Evolutionary conservation across 1,140 invertebrate species (phyloP).

Genomic region (Zaprionus inermis): DNA sequence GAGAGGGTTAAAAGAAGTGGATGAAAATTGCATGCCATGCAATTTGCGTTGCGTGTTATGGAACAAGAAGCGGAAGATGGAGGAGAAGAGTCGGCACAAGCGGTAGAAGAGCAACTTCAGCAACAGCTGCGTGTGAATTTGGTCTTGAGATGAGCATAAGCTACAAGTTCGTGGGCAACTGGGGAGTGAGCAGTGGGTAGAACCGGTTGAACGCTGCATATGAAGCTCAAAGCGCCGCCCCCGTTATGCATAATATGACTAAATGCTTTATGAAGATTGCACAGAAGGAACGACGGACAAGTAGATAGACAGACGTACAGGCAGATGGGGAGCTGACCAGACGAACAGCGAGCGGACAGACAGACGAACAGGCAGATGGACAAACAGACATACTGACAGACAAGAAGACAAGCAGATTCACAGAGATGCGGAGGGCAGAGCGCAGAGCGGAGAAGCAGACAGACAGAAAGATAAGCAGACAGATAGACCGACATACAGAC

Average conservation of each 20-base stretch:
- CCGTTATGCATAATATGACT: slow-evolving; percentile 25
- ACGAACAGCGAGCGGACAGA: too few species aligned
- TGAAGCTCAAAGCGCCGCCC: neutral
- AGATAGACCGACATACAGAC: neutral
- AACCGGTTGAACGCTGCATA: slow-evolving; percentile 10
- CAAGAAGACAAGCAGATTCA: too few species aligned
- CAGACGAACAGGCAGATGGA: too few species aligned
- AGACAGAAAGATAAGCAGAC: neutral
- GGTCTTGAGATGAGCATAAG: slow-evolving; percentile 3
- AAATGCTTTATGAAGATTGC: slow-evolving; percentile 10
- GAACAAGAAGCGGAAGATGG: neutral
- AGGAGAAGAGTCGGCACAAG: slow-evolving; percentile 5
- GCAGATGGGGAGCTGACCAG: too few species aligned
- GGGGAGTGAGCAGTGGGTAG: too few species aligned
- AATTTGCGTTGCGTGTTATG: slow-evolving; percentile 40
- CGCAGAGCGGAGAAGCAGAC: too few species aligned
- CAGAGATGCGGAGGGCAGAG: too few species aligned
- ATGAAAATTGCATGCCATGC: slow-evolving; percentile 63
- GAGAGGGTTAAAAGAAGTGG: slow-evolving; percentile 33
- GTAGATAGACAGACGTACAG: neutral
- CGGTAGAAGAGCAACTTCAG: slow-evolving; percentile 3
- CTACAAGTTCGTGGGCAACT: neutral
- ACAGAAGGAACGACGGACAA: neutral
- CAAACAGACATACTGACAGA: too few species aligned
- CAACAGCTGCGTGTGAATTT: slow-evolving; percentile 32